Evolutionary conservation across 1,140 invertebrate genomes (phyloP).

Genomic region (Drosophila grimshawi): DNA sequence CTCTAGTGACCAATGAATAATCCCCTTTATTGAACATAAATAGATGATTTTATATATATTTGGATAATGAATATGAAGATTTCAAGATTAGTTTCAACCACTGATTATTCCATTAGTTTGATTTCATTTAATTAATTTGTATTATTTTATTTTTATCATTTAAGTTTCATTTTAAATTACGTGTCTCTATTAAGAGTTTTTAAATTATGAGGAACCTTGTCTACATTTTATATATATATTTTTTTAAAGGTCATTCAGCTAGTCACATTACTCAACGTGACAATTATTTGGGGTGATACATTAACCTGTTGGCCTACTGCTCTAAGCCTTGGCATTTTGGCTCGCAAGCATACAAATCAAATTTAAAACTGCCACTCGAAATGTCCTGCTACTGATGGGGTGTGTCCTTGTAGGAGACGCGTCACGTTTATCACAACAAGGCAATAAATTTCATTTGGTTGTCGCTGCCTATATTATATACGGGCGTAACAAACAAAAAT

Average conservation of each 20-base stretch:
- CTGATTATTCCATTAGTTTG: no score
- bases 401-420: conserved; percentile 53
- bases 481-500: conserved; percentile 8
- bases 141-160: no score
- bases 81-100: no score
- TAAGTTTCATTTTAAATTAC: no score
- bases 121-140: no score
- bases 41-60: no score
- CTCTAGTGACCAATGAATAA: no score
- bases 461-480: conserved; percentile 32
- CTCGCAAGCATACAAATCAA: conserved; percentile 62
- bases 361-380: conserved; percentile 58
- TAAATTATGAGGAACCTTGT: no score
- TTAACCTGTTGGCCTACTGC: conserved; percentile 71
- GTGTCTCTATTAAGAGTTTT: no score
- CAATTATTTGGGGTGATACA: conserved; percentile 32
- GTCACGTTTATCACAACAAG: conserved; percentile 80
- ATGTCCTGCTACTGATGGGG: conserved; percentile 38
- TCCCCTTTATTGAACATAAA: no score
- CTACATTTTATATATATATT: background rate
- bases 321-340: conserved; percentile 18
- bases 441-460: conserved; percentile 76
- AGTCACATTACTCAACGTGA: conserved; percentile 39
- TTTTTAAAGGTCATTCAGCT: conserved; percentile 5
- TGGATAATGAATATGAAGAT: no score